phyloP scores from a whole-genome alignment of 2,113 vertebrate genomes.

The Accipiter cooperii region DNA sequence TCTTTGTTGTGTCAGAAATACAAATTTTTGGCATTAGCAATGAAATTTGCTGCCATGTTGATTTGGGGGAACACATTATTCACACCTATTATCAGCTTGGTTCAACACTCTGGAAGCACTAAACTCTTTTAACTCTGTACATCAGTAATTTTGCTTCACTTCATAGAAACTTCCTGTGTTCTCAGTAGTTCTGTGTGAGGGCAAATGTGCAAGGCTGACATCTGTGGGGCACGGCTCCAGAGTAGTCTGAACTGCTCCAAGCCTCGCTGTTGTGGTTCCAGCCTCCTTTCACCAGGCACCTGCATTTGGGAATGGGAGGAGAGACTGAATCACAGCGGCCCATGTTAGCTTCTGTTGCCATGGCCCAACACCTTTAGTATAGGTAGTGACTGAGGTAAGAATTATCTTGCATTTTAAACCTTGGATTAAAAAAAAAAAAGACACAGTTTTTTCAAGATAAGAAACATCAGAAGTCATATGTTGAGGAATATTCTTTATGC shows the following conservation, averaged over 20 bases:
- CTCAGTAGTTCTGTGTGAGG: not conserved
- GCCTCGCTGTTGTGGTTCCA: not conserved
- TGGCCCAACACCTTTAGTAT: not conserved
- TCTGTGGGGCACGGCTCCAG: not conserved
- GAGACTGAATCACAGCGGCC: not conserved
- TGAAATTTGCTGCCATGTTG: not conserved
- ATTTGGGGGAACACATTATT: not conserved
- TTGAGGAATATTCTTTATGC: not conserved
- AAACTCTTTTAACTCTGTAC: not conserved
- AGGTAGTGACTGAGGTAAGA: not conserved
- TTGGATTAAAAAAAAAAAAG: not conserved
- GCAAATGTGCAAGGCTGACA: rapidly evolving
- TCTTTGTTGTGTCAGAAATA: not conserved
- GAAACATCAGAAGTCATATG: not conserved
- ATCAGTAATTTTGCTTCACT: not conserved
- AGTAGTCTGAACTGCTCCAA: not conserved
- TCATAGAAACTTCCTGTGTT: not conserved
- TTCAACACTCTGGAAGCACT: not conserved
- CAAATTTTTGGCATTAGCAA: not conserved
- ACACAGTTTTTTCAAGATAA: not conserved
- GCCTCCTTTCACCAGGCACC: not conserved
- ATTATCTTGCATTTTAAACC: not conserved
- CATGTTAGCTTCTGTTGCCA: not conserved
- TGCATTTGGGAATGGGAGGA: not conserved
- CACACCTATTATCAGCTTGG: not conserved